Percentiles rank a stretch among this genome's conserved stretches.
Conservation (phyloP, 2,113 vertebrate species). For the Indicator indicator region DNA sequence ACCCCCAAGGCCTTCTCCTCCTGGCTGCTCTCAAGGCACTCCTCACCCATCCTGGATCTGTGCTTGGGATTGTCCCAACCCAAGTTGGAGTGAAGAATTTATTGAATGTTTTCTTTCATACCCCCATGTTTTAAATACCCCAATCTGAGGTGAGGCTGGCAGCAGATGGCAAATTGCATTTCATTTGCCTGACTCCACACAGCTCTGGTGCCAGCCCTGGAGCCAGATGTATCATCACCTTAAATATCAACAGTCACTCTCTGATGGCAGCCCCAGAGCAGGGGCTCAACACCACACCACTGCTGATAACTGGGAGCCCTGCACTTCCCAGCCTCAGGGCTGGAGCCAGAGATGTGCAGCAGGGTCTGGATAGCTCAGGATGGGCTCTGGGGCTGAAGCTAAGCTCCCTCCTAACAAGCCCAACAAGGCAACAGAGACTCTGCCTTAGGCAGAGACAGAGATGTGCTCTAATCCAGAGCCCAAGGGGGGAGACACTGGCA, state of each 20-base stretch:
- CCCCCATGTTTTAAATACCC: background rate
- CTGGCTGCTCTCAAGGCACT: too few species aligned
- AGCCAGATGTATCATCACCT: background rate
- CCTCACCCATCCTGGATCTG: too few species aligned
- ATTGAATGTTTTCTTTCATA: background rate
- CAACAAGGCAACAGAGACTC: background rate
- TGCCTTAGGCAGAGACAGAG: background rate
- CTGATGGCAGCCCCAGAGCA: background rate
- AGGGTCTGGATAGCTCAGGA: background rate
- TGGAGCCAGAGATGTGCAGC: background rate
- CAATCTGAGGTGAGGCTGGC: background rate
- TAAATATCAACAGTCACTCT: background rate
- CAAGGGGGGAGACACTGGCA: background rate
- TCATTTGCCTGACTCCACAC: background rate
- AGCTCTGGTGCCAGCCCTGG: background rate
- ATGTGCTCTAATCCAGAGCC: background rate
- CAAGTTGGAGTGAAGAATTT: background rate
- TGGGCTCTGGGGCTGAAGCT: fast-evolving
- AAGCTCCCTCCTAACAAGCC: background rate
- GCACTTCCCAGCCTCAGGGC: fast-evolving
- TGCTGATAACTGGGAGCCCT: fast-evolving
- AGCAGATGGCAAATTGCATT: slow-evolving; percentile 14
- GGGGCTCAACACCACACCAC: background rate
- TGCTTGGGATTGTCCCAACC: too few species aligned
- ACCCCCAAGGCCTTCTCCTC: too few species aligned